These are phyloP conservation scores for Drosophila lacteicornis DNA, from an alignment of 1,140 invertebrate species.

Conservation along the genomic window DNA sequence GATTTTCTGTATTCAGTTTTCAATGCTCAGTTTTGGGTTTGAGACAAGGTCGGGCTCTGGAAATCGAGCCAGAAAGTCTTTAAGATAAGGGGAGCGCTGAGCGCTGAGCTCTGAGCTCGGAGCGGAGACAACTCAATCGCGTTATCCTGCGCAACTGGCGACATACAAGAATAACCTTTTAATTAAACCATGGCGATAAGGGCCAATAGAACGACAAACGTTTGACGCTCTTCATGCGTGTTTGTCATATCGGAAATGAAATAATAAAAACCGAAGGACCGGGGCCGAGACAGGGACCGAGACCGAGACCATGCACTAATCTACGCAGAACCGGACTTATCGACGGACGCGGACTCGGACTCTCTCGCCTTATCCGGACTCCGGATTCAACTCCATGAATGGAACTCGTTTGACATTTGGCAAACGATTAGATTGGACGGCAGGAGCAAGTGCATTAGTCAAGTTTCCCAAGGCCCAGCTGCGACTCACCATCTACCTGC, in stretches of 20 bases:
- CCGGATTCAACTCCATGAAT: slow-evolving; percentile 47
- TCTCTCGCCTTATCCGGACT: slow-evolving; percentile 13
- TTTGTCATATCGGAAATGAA: slow-evolving; percentile 69
- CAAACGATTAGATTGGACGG: slow-evolving; percentile 72
- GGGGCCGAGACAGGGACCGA: slow-evolving; percentile 1
- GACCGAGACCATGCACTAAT: slow-evolving; percentile 9
- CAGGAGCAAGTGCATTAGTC: slow-evolving; percentile 66
- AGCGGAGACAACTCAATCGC: slow-evolving; percentile 63
- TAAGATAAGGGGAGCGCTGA: slow-evolving; percentile 56
- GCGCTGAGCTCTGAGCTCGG: slow-evolving; percentile 1
- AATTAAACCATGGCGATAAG: slow-evolving; percentile 78
- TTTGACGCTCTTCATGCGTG: slow-evolving; percentile 75
- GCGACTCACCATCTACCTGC: slow-evolving; percentile 35
- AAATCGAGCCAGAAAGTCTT: slow-evolving; percentile 60
- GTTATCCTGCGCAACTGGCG: slow-evolving; percentile 46
- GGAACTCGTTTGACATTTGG: slow-evolving; percentile 71
- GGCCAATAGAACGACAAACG: slow-evolving; percentile 23
- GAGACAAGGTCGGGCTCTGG: slow-evolving; percentile 29
- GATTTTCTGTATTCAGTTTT: not conserved
- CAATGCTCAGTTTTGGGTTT: slow-evolving; percentile 15
- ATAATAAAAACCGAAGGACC: slow-evolving; percentile 6
- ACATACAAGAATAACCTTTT: slow-evolving; percentile 84
- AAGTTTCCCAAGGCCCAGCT: slow-evolving; percentile 56
- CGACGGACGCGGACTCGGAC: slow-evolving; percentile 24
- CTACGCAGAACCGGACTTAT: slow-evolving; percentile 29